Evolutionary conservation across 2,113 vertebrate species (phyloP), one percentile per base, ranked within the genome.

Genomic region (Poecile atricapillus): DNA sequence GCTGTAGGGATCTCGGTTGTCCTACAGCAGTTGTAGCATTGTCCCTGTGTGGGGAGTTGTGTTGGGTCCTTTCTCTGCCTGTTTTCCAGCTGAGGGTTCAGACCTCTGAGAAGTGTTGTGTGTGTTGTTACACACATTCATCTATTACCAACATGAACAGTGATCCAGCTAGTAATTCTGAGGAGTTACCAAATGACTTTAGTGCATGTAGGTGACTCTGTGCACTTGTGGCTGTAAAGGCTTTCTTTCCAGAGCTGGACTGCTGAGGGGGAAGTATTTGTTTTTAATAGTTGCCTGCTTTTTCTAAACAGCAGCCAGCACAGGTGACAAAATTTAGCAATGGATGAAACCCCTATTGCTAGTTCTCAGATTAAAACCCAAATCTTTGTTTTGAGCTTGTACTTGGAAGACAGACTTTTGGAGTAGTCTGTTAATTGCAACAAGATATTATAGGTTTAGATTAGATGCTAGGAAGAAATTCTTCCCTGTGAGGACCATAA

Each of bases 71-170:
- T 39, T 64, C 35, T 73, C 49, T 84, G 39, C 59, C 64, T 30
- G 5, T 33, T 76, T 47, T 59, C 31, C 2, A 5, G 39, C 27
- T 60, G 47, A 79, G 46, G 21, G 30, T 28, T 84, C 52, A 70
- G 31, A 49, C 22, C 44, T 50, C 41, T 56, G 44, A 76, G 20
- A n/a, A 12, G 23, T 37, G 14, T 13, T 11, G 12, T 2, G 3
- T 33, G 11, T 49, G 33, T 64, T 43, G 70, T 10, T 75, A 3
- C 0, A 0, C 13, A 3, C 19, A 4, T 59, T 43, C 5, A 4
- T 2, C 31, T 63, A 0, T 41, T 55, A 21, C 19, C 58, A 17
- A 2, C 3, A 0, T 8, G 49, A 49, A 41, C 44, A 52, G 35
- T 28, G 55, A 50, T 13, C 14, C 24, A 24, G 15, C 5, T 14